Evolutionary conservation across 2,888 invertebrate genomes (phyloP), one percentile per base, ranked within the genome.

Genomic region (Aproaerema taeniolella): DNA sequence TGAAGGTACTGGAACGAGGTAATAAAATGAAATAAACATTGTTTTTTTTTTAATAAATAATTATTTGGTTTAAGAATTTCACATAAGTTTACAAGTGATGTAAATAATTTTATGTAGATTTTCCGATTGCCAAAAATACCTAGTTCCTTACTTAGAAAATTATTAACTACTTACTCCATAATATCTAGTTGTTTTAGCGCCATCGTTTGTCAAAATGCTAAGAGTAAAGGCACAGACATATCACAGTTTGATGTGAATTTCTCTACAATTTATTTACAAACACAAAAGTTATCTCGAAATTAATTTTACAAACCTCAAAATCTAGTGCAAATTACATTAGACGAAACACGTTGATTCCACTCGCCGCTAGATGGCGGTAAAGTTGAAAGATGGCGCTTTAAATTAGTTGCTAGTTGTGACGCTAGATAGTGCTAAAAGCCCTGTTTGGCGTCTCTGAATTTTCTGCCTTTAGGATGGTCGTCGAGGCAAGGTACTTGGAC

Each of bases 401-500:
- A 49, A 48, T 54, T 50, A 53, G n/a, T 52, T 46, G 41, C 65
- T 67, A 66, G 38, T 50, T 53, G 55, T 53, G 55, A 58, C 62
- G 49, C 49, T 54, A 67, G 69, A 56, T 58, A 60, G 46, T 64
- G 58, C 57, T 82, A 89, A 57, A 89, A 89, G 49, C 88, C 88
- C 50, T 76, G 73, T 51, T 80, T 87, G 8, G 89, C 88, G 45
- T 80, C 78, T 39, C 89, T 69, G 65, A 89, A 89, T 39, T 60
- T 61, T 47, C 75, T 66, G 9, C 85, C 88, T 8, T 50, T 47
- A 25, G 77, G 65, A 6, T 58, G 55, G 53, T 92, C 92, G 40
- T 91, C 91, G 37, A 94, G 81, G 56, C 94, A 94, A 9, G 91
- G 91, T 7, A 93, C 91, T 73, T 91, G 91, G 29, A 95, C 90